Base-by-base conservation (phyloP, 2,888 invertebrate genomes). In the Eupeodes luniger region DNA sequence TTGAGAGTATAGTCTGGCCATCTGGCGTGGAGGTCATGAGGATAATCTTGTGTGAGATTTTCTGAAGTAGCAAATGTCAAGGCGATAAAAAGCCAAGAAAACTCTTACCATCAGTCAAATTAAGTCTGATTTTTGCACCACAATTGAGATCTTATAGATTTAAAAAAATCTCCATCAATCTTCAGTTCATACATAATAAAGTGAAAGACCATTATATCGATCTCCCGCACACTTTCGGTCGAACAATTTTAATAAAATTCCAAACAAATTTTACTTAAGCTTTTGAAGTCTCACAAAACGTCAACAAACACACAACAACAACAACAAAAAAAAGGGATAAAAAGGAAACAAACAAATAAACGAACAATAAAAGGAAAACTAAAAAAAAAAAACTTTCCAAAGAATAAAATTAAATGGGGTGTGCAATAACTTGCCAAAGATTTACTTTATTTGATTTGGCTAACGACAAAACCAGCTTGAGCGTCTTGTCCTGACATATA, bases 381-480 rank as follows among this genome's bases (percentile, higher is more conserved):
- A 1, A 36, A 36, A 16, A 36, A 47, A 49, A 6, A 62, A 55
- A 66, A 19, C n/a, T 66, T 49, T 72, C 47, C 19, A 67, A 44
- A 61, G n/a, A 61, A 79, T 79, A 74, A 79, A 84, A 84, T 62
- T 84, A 76, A 79, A 84, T 80, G 74, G 80, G 62, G 40, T 57
- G 40, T 49, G 84, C 79, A 74, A 84, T 84, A 84, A 84, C 67
- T 84, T 79, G 79, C 61, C 80, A 84, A 67, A 75, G 75, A 84
- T 84, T 84, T 75, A 69, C 74, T 80, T 80, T 84, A 76, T 84
- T 80, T 79, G 79, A 79, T 79, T 80, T 75, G 19, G 49, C 16
- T 57, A 69, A 70, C 70, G 61, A 59, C 59, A 67, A 74, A 79
- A 72, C 55, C 61, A 62, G 79, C 84, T 75, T 76, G 61, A 72